Evolutionary conservation across 2,888 invertebrate genomes (phyloP).

Genomic region (Belgica antarctica): DNA sequence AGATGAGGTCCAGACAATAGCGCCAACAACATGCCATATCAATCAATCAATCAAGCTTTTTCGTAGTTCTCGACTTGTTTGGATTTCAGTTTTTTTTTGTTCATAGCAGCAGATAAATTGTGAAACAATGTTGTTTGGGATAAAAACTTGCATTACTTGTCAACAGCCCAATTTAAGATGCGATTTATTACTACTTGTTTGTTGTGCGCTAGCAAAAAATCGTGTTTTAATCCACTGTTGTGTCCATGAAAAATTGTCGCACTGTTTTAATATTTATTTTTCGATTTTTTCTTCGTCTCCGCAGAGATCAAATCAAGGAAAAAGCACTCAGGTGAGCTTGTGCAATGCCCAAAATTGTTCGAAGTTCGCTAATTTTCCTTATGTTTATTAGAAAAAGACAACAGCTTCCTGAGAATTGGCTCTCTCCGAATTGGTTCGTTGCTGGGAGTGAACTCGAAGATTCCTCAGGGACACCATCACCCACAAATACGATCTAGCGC

Average conservation of each 20-base stretch:
- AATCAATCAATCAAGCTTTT: no score
- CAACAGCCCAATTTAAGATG: constrained; percentile 1
- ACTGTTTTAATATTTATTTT: constrained; percentile 4
- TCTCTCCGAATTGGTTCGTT: constrained; percentile 88
- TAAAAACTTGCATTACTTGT: constrained; percentile 2
- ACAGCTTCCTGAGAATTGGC: constrained; percentile 86
- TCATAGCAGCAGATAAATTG: constrained; percentile 15
- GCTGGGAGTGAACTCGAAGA: constrained; percentile 63
- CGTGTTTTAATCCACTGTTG: not conserved
- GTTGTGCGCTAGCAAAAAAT: not conserved
- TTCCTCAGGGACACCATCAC: constrained; percentile 57
- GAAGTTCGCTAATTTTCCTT: constrained; percentile 49
- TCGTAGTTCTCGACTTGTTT: no score
- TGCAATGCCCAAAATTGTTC: not conserved
- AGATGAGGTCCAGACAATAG: no score
- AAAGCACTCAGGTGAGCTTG: constrained; percentile 63
- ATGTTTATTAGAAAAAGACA: constrained; percentile 71
- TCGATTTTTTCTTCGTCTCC: constrained; percentile 47
- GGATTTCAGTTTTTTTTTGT: no score
- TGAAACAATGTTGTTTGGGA: no score
- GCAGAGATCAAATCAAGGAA: constrained; percentile 72
- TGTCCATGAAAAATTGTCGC: not conserved
- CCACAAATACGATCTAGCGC: constrained; percentile 52
- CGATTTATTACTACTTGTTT: not conserved
- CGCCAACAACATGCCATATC: no score